Percentiles rank a stretch among this genome's conserved stretches.
Evolutionary conservation across 1,140 invertebrate species (phyloP).

Genomic region (Pseudomyrmex dendroicus): DNA sequence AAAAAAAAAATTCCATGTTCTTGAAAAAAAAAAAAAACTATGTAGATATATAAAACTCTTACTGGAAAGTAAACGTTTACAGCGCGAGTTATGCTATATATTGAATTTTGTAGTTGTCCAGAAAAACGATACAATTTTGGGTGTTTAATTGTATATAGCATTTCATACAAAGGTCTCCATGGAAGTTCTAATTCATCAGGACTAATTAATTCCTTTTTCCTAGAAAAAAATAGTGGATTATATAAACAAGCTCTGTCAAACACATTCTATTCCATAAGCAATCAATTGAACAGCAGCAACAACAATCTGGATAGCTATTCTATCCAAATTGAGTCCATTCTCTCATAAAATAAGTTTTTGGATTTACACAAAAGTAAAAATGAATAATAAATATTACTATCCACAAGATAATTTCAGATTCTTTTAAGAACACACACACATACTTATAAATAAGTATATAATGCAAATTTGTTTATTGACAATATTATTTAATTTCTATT

Average conservation of each 20-base stretch:
- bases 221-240: conserved; percentile 76
- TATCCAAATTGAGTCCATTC: no score
- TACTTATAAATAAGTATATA: background rate
- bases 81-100: background rate
- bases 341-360: no score
- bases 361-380: no score
- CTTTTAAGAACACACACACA: no score
- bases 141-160: conserved; percentile 85
- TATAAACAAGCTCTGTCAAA: background rate
- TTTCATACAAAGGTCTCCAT: conserved; percentile 94
- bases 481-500: conserved; percentile 15
- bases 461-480: background rate
- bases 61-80: conserved; percentile 83
- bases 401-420: no score
- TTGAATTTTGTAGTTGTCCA: conserved; percentile 64
- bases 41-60: conserved; percentile 56
- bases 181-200: conserved; percentile 92
- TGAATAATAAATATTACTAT: no score
- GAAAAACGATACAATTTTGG: conserved; percentile 87
- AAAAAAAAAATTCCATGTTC: no score
- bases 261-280: no score
- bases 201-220: conserved; percentile 91
- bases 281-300: no score
- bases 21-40: no score
- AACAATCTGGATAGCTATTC: no score